phyloP scores from a whole-genome alignment of 2,113 vertebrate species.

The Eubucco bourcierii region DNA sequence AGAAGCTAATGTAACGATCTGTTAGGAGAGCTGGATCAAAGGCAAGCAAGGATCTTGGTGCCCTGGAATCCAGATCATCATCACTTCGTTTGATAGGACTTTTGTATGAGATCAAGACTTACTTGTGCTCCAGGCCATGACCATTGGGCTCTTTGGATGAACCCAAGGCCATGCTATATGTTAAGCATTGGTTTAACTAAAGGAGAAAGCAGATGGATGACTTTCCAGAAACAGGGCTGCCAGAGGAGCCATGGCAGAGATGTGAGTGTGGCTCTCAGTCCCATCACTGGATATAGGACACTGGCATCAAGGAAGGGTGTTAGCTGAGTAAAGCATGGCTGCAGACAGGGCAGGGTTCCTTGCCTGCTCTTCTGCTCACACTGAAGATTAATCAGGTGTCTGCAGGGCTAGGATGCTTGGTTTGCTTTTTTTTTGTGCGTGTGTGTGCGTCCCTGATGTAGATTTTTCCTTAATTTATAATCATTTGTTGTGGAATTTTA shows the following conservation, averaged over 20 bases:
- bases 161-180: neutral
- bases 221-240: neutral
- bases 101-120: neutral
- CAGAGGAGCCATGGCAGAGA: fast-evolving
- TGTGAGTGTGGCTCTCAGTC: neutral
- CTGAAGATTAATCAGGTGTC: neutral
- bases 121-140: neutral
- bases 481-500: conserved; percentile 6
- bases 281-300: neutral
- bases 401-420: neutral
- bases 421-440: neutral
- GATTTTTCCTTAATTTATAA: conserved; percentile 9
- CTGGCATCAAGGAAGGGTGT: neutral
- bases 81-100: neutral
- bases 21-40: neutral
- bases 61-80: neutral
- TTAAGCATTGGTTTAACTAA: neutral
- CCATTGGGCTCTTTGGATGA: neutral
- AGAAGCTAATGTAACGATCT: neutral
- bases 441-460: neutral
- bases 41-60: neutral
- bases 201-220: neutral
- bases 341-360: neutral
- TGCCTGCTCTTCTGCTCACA: neutral
- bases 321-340: neutral